Conservation (phyloP, 37 sponge, comb jelly and placozoan species). For the Dysidea cf. avara region DNA sequence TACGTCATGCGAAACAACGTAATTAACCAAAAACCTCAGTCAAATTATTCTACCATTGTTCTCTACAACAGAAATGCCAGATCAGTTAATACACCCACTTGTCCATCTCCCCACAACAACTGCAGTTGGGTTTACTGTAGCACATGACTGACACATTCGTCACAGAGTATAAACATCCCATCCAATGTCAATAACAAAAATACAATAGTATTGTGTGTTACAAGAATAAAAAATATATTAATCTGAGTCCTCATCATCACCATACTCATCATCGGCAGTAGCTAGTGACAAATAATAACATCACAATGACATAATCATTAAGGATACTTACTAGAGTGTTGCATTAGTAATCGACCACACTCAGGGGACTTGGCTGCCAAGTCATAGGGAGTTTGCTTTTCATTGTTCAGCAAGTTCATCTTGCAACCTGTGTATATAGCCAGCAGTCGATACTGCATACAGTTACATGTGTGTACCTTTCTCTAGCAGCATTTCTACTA, state of each 20-base stretch:
- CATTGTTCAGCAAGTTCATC: slow-evolving; percentile 77
- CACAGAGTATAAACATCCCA: too few relatives aligned
- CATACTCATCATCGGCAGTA: slow-evolving; percentile 45
- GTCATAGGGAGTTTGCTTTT: slow-evolving; percentile 76
- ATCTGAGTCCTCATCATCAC: slow-evolving; percentile 70
- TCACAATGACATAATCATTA: background rate
- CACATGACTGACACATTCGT: too few relatives aligned
- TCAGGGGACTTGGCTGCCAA: slow-evolving; percentile 76
- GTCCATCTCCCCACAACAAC: too few relatives aligned
- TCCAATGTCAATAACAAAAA: too few relatives aligned
- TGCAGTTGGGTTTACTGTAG: too few relatives aligned
- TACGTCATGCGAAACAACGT: too few relatives aligned
- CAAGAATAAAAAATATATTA: too few relatives aligned
- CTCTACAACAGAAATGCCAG: too few relatives aligned
- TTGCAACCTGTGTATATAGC: slow-evolving; percentile 45
- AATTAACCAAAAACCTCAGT: too few relatives aligned
- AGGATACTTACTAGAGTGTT: slow-evolving; percentile 29
- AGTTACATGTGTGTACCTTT: slow-evolving; percentile 32
- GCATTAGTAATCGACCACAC: slow-evolving; percentile 64
- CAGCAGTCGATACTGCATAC: background rate
- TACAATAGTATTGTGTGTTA: too few relatives aligned
- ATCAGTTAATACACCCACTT: too few relatives aligned
- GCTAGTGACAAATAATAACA: background rate
- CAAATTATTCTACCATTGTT: too few relatives aligned
- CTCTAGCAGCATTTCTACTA: slow-evolving; percentile 79